A percentile compares a stretch with the other conserved stretches of the same genome.
phyloP scores from a whole-genome alignment of 2,797 vertebrate species.

The Leptodactylus fallax region DNA sequence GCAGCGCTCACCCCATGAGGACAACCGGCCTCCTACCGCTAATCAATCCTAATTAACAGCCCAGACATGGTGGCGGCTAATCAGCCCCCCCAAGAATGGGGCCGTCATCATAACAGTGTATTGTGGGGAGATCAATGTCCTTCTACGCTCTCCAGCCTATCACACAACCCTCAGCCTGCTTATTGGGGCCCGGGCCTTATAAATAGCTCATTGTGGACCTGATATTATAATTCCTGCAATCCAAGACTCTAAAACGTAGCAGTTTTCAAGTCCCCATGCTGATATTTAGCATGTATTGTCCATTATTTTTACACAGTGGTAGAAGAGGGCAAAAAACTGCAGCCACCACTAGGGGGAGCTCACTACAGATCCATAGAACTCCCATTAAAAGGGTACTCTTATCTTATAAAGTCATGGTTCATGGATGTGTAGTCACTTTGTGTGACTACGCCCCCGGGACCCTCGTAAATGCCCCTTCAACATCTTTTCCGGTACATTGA shows the following conservation, averaged over 20 bases:
- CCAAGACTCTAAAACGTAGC: neutral
- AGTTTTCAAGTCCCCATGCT: neutral
- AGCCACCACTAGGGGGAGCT: slow-evolving; percentile 2
- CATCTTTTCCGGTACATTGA: no score
- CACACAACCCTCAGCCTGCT: neutral
- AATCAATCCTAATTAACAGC: slow-evolving; percentile 43
- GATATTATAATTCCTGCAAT: neutral
- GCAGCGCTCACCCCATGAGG: neutral
- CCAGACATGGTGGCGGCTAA: neutral
- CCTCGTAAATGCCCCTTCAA: no score
- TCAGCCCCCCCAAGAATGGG: neutral
- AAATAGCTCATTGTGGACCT: neutral
- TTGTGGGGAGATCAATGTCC: neutral
- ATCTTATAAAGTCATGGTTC: no score
- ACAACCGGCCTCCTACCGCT: neutral
- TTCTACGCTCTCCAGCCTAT: neutral
- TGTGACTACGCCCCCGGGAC: no score
- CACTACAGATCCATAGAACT: neutral
- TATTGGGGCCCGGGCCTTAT: neutral
- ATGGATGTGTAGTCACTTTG: no score
- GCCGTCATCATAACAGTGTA: neutral
- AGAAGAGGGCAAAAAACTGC: neutral
- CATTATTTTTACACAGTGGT: neutral
- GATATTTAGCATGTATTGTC: neutral
- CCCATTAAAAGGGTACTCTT: no score